phyloP scores from a whole-genome alignment of 1,140 invertebrate species.

The Spodoptera litura region DNA sequence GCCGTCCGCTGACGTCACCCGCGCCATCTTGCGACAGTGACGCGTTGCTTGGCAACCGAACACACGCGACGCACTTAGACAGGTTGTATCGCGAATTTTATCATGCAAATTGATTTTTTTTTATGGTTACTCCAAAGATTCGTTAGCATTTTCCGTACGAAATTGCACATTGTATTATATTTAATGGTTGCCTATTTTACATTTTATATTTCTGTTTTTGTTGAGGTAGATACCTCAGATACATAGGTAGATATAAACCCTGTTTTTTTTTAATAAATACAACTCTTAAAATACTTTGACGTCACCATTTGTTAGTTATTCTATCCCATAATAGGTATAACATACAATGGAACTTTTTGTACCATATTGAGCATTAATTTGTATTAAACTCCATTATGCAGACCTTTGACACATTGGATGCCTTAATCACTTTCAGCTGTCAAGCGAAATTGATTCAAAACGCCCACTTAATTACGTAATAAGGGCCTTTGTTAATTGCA shows the following conservation, averaged over 20 bases:
- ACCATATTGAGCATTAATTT: background rate
- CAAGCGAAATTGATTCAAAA: slow-evolving; percentile 20
- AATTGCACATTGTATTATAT: slow-evolving; percentile 15
- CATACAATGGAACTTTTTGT: too few relatives aligned
- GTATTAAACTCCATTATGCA: slow-evolving; percentile 1
- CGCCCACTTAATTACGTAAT: slow-evolving; percentile 20
- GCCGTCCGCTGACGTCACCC: slow-evolving; percentile 76
- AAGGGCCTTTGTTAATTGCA: slow-evolving; percentile 1
- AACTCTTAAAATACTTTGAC: background rate
- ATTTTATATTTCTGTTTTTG: slow-evolving; percentile 22
- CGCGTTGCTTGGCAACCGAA: slow-evolving; percentile 80
- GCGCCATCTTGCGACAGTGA: slow-evolving; percentile 81
- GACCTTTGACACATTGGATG: slow-evolving; percentile 6
- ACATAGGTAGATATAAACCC: too few relatives aligned
- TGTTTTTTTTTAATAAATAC: background rate
- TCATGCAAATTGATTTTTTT: slow-evolving; percentile 35
- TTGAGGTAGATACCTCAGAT: background rate
- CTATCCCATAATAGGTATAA: background rate
- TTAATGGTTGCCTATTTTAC: background rate
- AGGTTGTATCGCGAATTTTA: slow-evolving; percentile 50
- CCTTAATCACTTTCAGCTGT: slow-evolving; percentile 23
- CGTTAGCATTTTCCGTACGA: slow-evolving; percentile 26
- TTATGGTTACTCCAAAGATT: slow-evolving; percentile 23
- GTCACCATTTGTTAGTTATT: background rate
- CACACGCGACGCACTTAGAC: slow-evolving; percentile 64